These are phyloP conservation scores for Rhagonycha fulva DNA, from an alignment of 2,888 invertebrate species.

Conservation along the genomic window DNA sequence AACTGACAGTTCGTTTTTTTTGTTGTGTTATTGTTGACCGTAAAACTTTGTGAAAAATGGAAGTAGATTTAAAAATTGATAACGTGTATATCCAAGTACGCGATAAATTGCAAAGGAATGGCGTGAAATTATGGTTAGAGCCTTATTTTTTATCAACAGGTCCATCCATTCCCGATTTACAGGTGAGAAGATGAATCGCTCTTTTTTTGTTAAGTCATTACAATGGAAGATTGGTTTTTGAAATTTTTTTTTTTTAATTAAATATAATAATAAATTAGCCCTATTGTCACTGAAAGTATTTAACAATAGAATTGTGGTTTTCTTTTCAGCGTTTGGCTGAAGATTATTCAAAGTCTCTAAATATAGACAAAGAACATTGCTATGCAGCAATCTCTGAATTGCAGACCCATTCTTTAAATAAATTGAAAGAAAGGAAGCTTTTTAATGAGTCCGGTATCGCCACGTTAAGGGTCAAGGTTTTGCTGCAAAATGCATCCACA, in stretches of 20 bases:
- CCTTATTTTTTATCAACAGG: slow-evolving; percentile 65
- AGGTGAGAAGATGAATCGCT: slow-evolving; percentile 52
- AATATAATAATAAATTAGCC: no score
- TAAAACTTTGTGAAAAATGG: slow-evolving; percentile 28
- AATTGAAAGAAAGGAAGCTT: slow-evolving; percentile 69
- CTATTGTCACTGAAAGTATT: not conserved
- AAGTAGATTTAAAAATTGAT: slow-evolving; percentile 54
- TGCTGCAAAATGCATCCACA: slow-evolving; percentile 59
- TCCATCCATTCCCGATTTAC: slow-evolving; percentile 55
- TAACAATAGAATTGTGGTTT: not conserved
- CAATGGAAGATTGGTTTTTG: slow-evolving; percentile 5
- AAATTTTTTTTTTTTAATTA: not conserved
- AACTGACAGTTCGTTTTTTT: not conserved
- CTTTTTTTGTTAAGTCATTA: slow-evolving; percentile 25
- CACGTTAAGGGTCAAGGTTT: slow-evolving; percentile 70
- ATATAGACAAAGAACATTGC: slow-evolving; percentile 59
- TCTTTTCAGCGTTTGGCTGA: slow-evolving; percentile 64
- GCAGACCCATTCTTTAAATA: slow-evolving; percentile 71
- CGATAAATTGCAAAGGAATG: slow-evolving; percentile 67
- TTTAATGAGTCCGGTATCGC: slow-evolving; percentile 75
- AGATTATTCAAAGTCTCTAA: slow-evolving; percentile 62
- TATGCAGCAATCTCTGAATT: slow-evolving; percentile 64
- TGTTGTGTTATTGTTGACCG: not conserved
- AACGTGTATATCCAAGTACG: slow-evolving; percentile 69
- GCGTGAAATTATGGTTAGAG: slow-evolving; percentile 75